Conservation (phyloP, 2,888 invertebrate genomes). For the Blera fallax region DNA sequence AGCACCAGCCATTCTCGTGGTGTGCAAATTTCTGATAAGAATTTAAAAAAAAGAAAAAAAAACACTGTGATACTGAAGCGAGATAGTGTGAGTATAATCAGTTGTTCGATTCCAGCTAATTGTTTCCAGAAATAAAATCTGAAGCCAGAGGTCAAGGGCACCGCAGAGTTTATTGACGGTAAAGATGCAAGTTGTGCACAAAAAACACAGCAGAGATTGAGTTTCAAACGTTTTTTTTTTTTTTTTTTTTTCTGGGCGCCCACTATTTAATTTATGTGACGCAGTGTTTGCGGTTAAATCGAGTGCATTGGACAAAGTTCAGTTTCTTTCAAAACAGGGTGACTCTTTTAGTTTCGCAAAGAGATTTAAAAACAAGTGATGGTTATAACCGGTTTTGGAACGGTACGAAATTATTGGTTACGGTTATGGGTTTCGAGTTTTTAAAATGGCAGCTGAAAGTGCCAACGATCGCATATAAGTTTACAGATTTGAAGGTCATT, state of each 20-base stretch:
- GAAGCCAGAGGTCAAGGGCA: constrained; percentile 34
- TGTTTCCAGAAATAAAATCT: constrained; percentile 1
- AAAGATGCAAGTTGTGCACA: not conserved
- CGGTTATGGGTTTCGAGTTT: not conserved
- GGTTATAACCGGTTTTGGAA: too few species aligned
- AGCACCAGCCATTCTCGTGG: not conserved
- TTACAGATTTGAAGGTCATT: not conserved
- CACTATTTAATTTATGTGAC: constrained; percentile 20
- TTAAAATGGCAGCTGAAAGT: not conserved
- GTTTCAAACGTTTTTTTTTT: not conserved
- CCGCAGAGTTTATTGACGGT: constrained; percentile 10
- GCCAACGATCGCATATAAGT: not conserved
- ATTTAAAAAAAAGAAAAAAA: not conserved
- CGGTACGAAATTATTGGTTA: not conserved
- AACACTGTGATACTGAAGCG: not conserved
- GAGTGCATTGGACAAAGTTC: constrained; percentile 51
- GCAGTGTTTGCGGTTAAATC: constrained; percentile 11
- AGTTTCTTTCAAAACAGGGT: constrained; percentile 8
- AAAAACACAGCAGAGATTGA: not conserved
- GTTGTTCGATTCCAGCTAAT: not conserved
- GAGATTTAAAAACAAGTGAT: not conserved
- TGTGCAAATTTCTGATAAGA: constrained; percentile 16
- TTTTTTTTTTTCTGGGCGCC: not conserved
- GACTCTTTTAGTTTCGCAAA: not conserved
- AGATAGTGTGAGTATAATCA: too few species aligned